Conservation (phyloP, 2,113 vertebrate species). For the Sylvilagus bachmani region DNA sequence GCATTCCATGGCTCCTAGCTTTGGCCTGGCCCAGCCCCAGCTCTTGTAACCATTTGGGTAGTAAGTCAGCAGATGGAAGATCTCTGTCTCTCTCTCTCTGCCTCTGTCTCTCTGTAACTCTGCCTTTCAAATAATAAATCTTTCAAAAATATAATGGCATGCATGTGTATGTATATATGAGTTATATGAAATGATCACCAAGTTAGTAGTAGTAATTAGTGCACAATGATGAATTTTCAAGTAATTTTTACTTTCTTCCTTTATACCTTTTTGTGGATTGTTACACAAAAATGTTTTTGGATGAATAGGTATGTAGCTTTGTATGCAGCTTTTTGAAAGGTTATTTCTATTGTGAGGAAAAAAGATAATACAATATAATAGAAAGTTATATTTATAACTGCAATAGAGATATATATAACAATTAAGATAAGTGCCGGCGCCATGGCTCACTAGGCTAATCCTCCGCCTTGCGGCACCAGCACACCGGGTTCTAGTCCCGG, state of each 20-base stretch:
- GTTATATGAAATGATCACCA: neutral
- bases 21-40: too few relatives aligned
- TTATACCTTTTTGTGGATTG: slow-evolving; percentile 7
- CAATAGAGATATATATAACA: slow-evolving; percentile 9
- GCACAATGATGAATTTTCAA: neutral
- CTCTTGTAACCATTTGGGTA: too few relatives aligned
- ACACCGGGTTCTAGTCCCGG: too few relatives aligned
- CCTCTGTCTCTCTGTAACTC: too few relatives aligned
- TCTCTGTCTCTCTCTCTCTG: too few relatives aligned
- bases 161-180: neutral
- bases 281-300: neutral
- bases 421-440: too few relatives aligned
- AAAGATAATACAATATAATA: slow-evolving; percentile 17
- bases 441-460: too few relatives aligned
- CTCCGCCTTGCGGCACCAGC: too few relatives aligned
- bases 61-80: too few relatives aligned
- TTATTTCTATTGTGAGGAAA: slow-evolving; percentile 5
- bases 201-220: neutral
- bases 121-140: too few relatives aligned
- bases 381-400: slow-evolving; percentile 29
- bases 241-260: neutral
- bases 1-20: too few relatives aligned
- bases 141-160: too few relatives aligned
- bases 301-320: neutral
- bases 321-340: slow-evolving; percentile 22